These are phyloP conservation scores for Masnerella sp. DNA, from an alignment of 2,888 invertebrate species.

Conservation along the genomic window DNA sequence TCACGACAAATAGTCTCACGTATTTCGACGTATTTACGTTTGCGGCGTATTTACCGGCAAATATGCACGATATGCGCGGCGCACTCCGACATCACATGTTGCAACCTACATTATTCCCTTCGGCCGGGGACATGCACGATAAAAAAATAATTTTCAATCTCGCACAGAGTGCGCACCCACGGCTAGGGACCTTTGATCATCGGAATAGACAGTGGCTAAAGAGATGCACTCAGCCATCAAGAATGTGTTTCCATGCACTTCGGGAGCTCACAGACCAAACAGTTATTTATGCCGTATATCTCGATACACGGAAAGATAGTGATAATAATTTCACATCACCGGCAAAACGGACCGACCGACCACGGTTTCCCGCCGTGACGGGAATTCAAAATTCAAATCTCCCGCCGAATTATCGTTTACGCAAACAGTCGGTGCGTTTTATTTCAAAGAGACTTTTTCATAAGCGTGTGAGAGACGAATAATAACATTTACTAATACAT, in stretches of 20 bases:
- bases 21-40: conserved; percentile 53
- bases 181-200: conserved; percentile 58
- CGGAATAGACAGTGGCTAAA: conserved; percentile 53
- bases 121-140: conserved; percentile 54
- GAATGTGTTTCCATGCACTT: conserved; percentile 48
- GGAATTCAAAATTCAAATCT: conserved; percentile 1
- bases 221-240: conserved; percentile 58
- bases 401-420: not conserved
- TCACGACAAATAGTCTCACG: conserved; percentile 34
- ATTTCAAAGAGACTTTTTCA: no score
- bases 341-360: no score
- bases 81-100: conserved; percentile 36
- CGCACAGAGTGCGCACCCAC: conserved; percentile 46
- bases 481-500: no score
- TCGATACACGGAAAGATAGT: conserved; percentile 3
- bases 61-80: conserved; percentile 37
- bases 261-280: conserved; percentile 48
- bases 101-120: conserved; percentile 55
- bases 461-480: no score
- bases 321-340: conserved; percentile 18
- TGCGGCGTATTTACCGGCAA: conserved; percentile 39
- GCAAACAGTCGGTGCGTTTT: no score
- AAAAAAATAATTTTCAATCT: conserved; percentile 62
- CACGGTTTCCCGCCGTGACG: no score
- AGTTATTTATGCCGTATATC: conserved; percentile 47